Percentiles rank a stretch among this genome's conserved stretches.
Evolutionary conservation across 2,113 vertebrate species (phyloP).

Genomic region (Alouatta palliata): DNA sequence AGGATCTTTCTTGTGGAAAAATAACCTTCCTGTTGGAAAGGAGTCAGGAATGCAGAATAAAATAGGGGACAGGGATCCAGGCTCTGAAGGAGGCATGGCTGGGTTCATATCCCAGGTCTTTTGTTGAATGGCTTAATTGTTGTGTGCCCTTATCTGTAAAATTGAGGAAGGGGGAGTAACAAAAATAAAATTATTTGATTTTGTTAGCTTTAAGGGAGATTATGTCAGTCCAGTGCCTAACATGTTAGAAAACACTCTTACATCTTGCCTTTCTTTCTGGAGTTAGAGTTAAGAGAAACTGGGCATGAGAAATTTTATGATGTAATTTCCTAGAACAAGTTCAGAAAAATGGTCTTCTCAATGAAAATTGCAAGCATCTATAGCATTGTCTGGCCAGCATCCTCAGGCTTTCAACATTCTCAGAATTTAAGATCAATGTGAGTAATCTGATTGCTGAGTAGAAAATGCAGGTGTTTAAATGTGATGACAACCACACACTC

Average conservation of each 20-base stretch:
- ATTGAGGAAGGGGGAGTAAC: fast-evolving
- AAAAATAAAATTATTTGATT: background rate
- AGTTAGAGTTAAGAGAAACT: background rate
- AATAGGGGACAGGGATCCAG: background rate
- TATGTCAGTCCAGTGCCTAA: background rate
- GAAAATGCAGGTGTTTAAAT: background rate
- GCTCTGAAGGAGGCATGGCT: background rate
- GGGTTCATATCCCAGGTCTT: background rate
- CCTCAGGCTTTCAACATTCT: background rate
- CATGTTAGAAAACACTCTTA: fast-evolving
- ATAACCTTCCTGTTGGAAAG: background rate
- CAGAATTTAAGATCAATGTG: background rate
- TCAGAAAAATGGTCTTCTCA: background rate
- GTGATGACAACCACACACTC: too few relatives aligned
- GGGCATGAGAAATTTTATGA: background rate
- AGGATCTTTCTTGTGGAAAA: background rate
- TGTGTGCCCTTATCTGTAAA: background rate
- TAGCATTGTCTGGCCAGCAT: fast-evolving
- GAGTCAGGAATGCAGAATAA: background rate
- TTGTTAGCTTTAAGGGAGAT: background rate
- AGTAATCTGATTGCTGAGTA: fast-evolving
- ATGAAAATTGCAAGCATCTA: fast-evolving
- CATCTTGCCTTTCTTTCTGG: background rate
- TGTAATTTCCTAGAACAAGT: background rate
- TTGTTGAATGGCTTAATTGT: fast-evolving